phyloP scores from a whole-genome alignment of 2,797 vertebrate species.

The Anableps anableps region DNA sequence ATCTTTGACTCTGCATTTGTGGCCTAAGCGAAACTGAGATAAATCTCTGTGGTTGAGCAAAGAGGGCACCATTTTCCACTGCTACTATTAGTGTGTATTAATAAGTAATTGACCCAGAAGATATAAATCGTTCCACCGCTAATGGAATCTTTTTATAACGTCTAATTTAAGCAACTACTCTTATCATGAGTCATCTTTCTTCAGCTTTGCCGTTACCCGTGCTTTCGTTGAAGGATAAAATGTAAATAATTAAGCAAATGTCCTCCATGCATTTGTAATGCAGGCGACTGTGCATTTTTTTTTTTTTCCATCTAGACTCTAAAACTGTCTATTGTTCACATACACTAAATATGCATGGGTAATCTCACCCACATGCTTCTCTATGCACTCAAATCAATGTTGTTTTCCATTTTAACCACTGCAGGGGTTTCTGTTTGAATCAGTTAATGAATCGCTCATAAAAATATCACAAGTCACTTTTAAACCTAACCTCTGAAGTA shows the following conservation, averaged over 20 bases:
- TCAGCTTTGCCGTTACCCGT: slow-evolving; percentile 46
- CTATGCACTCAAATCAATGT: neutral
- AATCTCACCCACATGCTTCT: slow-evolving; percentile 5
- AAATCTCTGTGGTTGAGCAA: slow-evolving; percentile 51
- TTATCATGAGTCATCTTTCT: slow-evolving; percentile 50
- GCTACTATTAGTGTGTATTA: slow-evolving; percentile 58
- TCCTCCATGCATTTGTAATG: slow-evolving; percentile 1
- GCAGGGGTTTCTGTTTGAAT: slow-evolving; percentile 49
- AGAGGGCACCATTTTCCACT: slow-evolving; percentile 27
- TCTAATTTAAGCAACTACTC: slow-evolving; percentile 57
- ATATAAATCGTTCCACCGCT: slow-evolving; percentile 58
- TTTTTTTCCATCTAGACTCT: neutral
- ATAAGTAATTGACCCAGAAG: slow-evolving; percentile 43
- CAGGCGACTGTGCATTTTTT: neutral
- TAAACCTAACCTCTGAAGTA: neutral
- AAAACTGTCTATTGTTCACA: slow-evolving; percentile 12
- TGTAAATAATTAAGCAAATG: slow-evolving; percentile 31
- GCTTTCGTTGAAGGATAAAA: slow-evolving; percentile 57
- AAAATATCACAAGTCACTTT: neutral
- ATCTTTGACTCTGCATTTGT: slow-evolving; percentile 32
- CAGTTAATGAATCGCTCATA: neutral
- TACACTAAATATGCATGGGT: slow-evolving; percentile 11
- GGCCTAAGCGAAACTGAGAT: slow-evolving; percentile 66
- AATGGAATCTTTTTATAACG: slow-evolving; percentile 70
- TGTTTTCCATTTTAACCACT: slow-evolving; percentile 33